phyloP scores from a whole-genome alignment of 2,797 vertebrate species.

The Phoebastria nigripes region DNA sequence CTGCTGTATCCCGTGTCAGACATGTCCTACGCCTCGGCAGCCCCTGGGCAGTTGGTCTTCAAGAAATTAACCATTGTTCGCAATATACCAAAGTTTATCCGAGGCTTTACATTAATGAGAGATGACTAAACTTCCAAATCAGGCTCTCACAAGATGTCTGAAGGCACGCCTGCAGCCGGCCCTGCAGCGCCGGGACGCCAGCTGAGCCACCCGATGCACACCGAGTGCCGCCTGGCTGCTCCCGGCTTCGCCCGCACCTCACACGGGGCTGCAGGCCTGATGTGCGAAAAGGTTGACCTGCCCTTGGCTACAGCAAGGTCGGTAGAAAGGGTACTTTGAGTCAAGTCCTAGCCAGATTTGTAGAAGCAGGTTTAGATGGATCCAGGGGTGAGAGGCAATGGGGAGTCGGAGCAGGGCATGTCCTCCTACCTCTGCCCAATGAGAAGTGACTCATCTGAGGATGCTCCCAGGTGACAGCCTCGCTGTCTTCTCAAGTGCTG shows the following conservation, averaged over 20 bases:
- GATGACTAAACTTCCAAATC: not conserved
- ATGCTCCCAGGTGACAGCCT: not conserved
- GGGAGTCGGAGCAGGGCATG: not conserved
- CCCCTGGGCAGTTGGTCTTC: not conserved
- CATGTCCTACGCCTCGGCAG: not conserved
- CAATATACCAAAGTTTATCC: not conserved
- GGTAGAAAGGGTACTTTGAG: not conserved
- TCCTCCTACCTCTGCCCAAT: not conserved
- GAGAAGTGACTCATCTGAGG: not conserved
- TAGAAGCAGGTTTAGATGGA: not conserved
- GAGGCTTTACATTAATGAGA: not conserved
- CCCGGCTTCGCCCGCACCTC: not conserved
- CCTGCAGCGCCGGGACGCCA: rapidly evolving
- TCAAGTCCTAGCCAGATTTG: not conserved
- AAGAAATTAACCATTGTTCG: not conserved
- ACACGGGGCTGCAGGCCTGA: rapidly evolving
- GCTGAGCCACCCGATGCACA: not conserved
- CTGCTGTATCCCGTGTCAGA: not conserved
- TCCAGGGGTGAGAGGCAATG: not conserved
- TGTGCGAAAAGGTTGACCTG: not conserved
- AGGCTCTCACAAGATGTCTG: not conserved
- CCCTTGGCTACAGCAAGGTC: not conserved
- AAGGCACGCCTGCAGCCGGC: not conserved
- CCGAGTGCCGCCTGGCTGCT: rapidly evolving
- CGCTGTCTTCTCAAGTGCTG: not conserved